A percentile compares a stretch with the other conserved stretches of the same genome.
phyloP scores from a whole-genome alignment of 2,888 invertebrate genomes.

The Leucoma salicis region DNA sequence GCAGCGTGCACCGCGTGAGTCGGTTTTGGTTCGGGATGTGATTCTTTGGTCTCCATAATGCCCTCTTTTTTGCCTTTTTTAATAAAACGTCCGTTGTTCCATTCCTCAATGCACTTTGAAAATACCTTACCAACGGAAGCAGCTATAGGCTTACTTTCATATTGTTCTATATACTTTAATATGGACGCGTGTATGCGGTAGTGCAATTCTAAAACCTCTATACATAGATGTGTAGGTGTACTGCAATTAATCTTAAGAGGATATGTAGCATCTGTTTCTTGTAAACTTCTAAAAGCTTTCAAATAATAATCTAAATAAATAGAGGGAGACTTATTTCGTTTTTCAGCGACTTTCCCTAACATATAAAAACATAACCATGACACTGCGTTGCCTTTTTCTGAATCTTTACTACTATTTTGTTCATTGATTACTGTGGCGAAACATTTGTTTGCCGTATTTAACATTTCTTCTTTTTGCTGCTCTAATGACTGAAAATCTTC shows the following conservation, averaged over 20 bases:
- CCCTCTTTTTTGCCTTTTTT: conserved; percentile 61
- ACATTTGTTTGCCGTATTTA: conserved; percentile 89
- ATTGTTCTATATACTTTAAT: conserved; percentile 91
- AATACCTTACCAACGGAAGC: conserved; percentile 83
- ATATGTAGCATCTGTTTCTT: conserved; percentile 91
- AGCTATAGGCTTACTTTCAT: conserved; percentile 86
- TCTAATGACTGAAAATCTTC: conserved; percentile 88
- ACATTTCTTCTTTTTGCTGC: conserved; percentile 89
- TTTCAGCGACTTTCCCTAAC: conserved; percentile 97
- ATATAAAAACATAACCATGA: conserved; percentile 97
- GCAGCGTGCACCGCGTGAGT: conserved; percentile 63
- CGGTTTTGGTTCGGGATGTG: conserved; percentile 42
- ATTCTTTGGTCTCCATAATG: conserved; percentile 39
- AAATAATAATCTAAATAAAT: conserved; percentile 90
- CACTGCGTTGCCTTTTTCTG: conserved; percentile 88
- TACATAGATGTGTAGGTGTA: conserved; percentile 90
- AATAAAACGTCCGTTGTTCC: conserved; percentile 67
- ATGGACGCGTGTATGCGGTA: conserved; percentile 94
- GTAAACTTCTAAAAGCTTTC: conserved; percentile 88
- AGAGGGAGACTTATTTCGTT: conserved; percentile 87
- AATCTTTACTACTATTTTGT: conserved; percentile 75
- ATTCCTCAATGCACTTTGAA: conserved; percentile 78
- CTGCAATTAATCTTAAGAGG: conserved; percentile 93
- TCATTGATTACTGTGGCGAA: conserved; percentile 87
- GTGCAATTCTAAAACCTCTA: conserved; percentile 94